A percentile compares a stretch with the other conserved stretches of the same genome.
Conservation (phyloP, 2,888 invertebrate genomes). For the Podotricha telesiphe region DNA sequence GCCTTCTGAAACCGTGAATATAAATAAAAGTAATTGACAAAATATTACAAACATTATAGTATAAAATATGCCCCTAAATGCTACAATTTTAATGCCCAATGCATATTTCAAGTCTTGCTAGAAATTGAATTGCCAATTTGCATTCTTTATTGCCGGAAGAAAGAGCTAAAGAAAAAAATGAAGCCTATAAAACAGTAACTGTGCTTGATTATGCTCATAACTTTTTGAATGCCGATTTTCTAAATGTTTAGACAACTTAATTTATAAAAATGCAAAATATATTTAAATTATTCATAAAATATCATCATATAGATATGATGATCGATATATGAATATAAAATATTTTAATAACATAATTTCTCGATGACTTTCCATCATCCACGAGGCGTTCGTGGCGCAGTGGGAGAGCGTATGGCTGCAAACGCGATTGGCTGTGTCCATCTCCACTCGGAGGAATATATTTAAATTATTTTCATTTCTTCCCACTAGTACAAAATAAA, state of each 20-base stretch:
- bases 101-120: conserved; percentile 49
- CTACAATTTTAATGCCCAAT: conserved; percentile 49
- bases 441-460: no score
- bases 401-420: no score
- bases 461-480: no score
- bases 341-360: no score
- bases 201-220: conserved; percentile 27
- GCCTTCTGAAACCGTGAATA: conserved; percentile 23
- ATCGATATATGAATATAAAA: no score
- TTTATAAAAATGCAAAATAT: no score
- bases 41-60: conserved; percentile 25
- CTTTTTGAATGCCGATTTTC: conserved; percentile 20
- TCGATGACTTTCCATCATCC: no score
- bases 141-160: conserved; percentile 47
- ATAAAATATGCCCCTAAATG: conserved; percentile 43
- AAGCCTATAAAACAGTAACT: conserved; percentile 27
- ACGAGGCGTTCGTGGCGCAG: no score
- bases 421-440: no score
- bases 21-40: conserved; percentile 29
- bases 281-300: no score
- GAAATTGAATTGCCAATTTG: conserved; percentile 50
- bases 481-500: no score
- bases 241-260: not conserved
- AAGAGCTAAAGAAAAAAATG: conserved; percentile 34
- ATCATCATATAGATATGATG: no score